Evolutionary conservation across 2,888 invertebrate species (phyloP).

Genomic region (Adineta ricciae): DNA sequence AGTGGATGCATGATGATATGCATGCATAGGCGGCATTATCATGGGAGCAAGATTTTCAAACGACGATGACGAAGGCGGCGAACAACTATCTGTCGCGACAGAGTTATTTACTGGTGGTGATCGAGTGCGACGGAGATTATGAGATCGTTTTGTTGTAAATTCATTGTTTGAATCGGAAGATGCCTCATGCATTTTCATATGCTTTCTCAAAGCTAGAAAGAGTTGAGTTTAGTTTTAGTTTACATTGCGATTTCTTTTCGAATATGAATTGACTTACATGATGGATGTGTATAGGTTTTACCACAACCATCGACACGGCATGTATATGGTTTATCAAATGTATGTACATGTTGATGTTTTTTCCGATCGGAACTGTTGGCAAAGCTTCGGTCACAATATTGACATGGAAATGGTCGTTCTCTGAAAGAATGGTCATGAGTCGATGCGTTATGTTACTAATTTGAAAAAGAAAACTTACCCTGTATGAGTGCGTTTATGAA

Average conservation of each 20-base stretch:
- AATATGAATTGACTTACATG: neutral
- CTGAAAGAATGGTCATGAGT: slow-evolving; percentile 65
- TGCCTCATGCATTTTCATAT: slow-evolving; percentile 32
- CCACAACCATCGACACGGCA: slow-evolving; percentile 87
- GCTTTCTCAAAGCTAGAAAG: slow-evolving; percentile 23
- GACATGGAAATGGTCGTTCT: slow-evolving; percentile 98
- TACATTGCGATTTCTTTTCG: neutral
- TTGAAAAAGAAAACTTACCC: slow-evolving; percentile 55
- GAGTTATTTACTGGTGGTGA: neutral
- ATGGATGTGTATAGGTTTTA: slow-evolving; percentile 95
- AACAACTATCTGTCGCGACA: neutral
- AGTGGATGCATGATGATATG: neutral
- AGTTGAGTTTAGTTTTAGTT: neutral
- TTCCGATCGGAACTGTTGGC: slow-evolving; percentile 97
- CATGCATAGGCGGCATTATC: neutral
- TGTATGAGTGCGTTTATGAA: slow-evolving; percentile 95
- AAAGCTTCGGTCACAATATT: slow-evolving; percentile 90
- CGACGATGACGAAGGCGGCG: neutral
- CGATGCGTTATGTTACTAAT: no score
- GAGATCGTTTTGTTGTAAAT: neutral
- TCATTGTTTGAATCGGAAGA: neutral
- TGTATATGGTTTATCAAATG: slow-evolving; percentile 95
- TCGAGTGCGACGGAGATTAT: neutral
- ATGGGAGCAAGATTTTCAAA: neutral
- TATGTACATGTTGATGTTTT: slow-evolving; percentile 98